Percentiles rank a stretch among this genome's conserved stretches.
These are phyloP conservation scores for Gobiocypris rarus DNA, from an alignment of 2,113 vertebrate species.

Conservation along the genomic window DNA sequence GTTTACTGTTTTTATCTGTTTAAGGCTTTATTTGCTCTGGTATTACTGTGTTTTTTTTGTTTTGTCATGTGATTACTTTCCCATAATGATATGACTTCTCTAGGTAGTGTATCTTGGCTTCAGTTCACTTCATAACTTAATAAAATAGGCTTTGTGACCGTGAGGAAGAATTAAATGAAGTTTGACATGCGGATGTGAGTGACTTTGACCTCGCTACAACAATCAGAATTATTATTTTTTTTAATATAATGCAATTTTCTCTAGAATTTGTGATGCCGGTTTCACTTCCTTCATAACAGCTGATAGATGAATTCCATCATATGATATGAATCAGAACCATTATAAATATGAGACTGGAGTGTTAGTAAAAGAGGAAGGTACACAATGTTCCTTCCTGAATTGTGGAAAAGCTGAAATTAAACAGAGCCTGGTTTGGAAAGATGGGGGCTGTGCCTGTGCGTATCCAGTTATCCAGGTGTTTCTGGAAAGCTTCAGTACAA, in stretches of 20 bases:
- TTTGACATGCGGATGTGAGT: not conserved
- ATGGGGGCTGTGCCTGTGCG: not conserved
- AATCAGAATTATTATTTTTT: too few relatives aligned
- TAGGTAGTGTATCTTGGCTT: not conserved
- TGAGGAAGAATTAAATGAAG: not conserved
- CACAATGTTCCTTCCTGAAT: not conserved
- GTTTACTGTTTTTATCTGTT: too few relatives aligned
- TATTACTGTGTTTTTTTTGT: too few relatives aligned
- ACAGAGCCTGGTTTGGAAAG: not conserved
- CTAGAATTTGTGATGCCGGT: not conserved
- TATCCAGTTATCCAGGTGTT: not conserved
- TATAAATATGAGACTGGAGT: not conserved
- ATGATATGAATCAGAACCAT: constrained; percentile 1
- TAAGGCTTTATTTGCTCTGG: too few relatives aligned
- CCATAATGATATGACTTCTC: too few relatives aligned
- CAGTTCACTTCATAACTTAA: not conserved
- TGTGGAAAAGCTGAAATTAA: not conserved
- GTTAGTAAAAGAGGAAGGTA: not conserved
- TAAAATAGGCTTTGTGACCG: not conserved
- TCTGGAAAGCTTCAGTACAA: not conserved
- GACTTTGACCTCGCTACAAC: not conserved
- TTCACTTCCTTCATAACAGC: not conserved
- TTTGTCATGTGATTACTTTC: too few relatives aligned
- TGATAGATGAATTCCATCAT: not conserved
- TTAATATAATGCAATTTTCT: not conserved